Conservation (phyloP, 2,888 invertebrate genomes). For the Eudasyphora cyanicolor region DNA sequence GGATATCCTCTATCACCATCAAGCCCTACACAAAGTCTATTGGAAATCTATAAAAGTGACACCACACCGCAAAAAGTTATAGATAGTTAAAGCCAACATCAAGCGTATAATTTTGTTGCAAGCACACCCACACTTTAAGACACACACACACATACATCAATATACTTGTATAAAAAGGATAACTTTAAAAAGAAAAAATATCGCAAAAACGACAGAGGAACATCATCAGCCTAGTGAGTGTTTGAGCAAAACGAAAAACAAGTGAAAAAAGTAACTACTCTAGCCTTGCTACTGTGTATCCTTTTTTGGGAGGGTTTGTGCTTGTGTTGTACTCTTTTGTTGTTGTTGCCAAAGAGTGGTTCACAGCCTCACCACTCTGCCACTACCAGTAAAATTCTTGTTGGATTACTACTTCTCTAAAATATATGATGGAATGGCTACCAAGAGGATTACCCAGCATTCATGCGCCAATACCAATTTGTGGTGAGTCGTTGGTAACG, state of each 20-base stretch:
- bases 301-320: slow-evolving; percentile 2
- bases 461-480: slow-evolving; percentile 80
- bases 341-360: neutral
- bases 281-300: neutral
- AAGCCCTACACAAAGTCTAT: no score
- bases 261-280: slow-evolving; percentile 13
- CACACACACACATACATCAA: neutral
- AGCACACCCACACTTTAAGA: neutral
- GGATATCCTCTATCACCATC: neutral
- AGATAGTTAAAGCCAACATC: neutral
- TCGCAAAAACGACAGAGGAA: neutral
- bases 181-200: neutral
- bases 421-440: slow-evolving; percentile 80
- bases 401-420: slow-evolving; percentile 66
- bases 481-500: slow-evolving; percentile 80
- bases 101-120: neutral
- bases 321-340: neutral
- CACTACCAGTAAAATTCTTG: slow-evolving; percentile 30
- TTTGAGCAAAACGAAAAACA: neutral
- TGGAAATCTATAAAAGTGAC: neutral
- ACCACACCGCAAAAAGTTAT: neutral
- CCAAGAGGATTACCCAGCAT: slow-evolving; percentile 81
- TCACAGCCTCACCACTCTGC: neutral
- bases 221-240: no score
- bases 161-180: neutral